Evolutionary conservation across 2,113 vertebrate genomes (phyloP).

Genomic region (Carettochelys insculpta): DNA sequence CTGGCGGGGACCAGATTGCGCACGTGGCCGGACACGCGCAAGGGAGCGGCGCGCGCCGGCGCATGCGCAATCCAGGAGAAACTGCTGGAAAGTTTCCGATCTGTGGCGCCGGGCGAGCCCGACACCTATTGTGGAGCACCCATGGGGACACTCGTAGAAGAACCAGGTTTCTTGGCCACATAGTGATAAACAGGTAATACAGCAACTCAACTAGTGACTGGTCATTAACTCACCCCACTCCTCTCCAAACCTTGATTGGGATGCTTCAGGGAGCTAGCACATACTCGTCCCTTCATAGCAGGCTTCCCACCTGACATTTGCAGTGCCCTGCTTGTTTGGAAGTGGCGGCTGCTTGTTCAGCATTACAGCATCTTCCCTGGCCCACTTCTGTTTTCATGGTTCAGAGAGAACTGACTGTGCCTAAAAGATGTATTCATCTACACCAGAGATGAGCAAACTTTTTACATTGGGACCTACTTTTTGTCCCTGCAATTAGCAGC

Average conservation of each 20-base stretch:
- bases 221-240: neutral
- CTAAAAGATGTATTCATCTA: neutral
- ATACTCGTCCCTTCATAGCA: neutral
- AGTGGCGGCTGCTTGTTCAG: neutral
- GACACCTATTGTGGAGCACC: too few species aligned
- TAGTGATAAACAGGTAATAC: neutral
- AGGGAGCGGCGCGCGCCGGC: too few species aligned
- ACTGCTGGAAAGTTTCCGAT: too few species aligned
- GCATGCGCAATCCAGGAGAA: too few species aligned
- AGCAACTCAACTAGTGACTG: neutral
- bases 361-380: rapidly evolving
- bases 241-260: neutral
- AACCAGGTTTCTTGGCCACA: neutral
- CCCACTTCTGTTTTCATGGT: rapidly evolving
- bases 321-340: neutral
- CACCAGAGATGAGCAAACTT: too few species aligned
- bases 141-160: too few species aligned
- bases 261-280: neutral
- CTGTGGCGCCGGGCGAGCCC: too few species aligned
- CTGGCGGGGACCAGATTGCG: too few species aligned
- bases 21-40: too few species aligned
- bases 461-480: too few species aligned
- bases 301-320: neutral
- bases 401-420: neutral
- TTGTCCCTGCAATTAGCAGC: too few species aligned